Evolutionary conservation across 2,113 vertebrate species (phyloP).

Genomic region (Aldabrachelys gigantea): DNA sequence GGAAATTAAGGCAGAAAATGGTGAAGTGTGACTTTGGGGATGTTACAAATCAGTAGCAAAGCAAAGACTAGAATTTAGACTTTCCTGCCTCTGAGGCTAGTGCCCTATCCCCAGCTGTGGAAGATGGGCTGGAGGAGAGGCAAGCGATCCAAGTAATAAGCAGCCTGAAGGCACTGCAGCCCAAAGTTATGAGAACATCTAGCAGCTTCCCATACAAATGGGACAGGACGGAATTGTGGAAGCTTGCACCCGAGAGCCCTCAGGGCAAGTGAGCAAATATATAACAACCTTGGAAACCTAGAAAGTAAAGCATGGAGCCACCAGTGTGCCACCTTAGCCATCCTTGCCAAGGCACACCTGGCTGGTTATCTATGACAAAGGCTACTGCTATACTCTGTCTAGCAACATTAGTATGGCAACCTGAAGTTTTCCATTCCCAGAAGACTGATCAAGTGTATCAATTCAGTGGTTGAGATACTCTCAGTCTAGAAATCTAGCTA

Average conservation of each 20-base stretch:
- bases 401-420: neutral
- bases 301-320: no score
- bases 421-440: neutral
- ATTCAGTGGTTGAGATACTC: neutral
- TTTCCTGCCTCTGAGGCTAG: neutral
- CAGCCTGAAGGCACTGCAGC: neutral
- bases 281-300: neutral
- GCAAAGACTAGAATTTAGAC: neutral
- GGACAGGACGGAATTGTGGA: neutral
- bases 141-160: neutral
- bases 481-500: neutral
- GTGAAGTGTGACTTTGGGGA: no score
- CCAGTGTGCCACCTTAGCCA: neutral
- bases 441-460: neutral
- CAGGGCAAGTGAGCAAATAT: fast-evolving
- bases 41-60: neutral
- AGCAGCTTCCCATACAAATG: neutral
- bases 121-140: no score
- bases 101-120: neutral
- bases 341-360: neutral
- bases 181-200: fast-evolving
- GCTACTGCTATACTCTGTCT: neutral
- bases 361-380: neutral
- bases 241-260: fast-evolving
- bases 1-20: no score